Base-by-base conservation (phyloP, 2,888 invertebrate genomes). In the Villa cingulata region DNA sequence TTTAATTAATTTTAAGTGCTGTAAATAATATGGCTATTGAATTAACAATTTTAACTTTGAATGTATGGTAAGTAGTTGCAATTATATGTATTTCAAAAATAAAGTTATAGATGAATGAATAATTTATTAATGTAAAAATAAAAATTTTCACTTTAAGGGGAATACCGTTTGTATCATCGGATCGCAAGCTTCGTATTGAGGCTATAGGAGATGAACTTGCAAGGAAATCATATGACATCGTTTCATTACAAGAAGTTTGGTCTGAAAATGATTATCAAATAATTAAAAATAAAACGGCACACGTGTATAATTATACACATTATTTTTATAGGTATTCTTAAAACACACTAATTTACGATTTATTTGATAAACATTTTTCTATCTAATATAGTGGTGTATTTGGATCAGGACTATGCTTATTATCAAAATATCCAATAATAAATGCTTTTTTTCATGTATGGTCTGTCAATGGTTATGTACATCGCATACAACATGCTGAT, bases 221-320 rank as follows among this genome's bases (percentile, higher is more conserved):
- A 2, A 71, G 69, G 20, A 81, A 81, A 45, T 62, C 77, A 43
- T 94, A 87, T 68, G 90, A 92, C 65, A 77, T 97, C 58, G 86
- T 95, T 2, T 88, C 94, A 51, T 72, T 97, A 36, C 95, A 97
- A 74, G 97, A 97, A 75, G 78, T 97, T 36, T 98, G 97, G 97
- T 78, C 81, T 46, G 77, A 84, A 60, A 65, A 72, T 34, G 96
- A 97, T 68, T 96, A 80, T 68, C 71, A 81, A 52, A 72, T 74
- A 53, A 75, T 97, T n/a, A 80, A 77, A 60, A 72, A 79, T 4
- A 76, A 72, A 59, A 74, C 84, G 1, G 70, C 74, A 51, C 65
- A 66, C 38, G 72, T 72, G 12, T 71, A 91, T 49, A 90, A 89
- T 2, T 82, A 83, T 70, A 78, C 86, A 3, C 89, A 96, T 72